phyloP scores from a whole-genome alignment of 1,140 invertebrate genomes.

The Lanistes nyassanus region DNA sequence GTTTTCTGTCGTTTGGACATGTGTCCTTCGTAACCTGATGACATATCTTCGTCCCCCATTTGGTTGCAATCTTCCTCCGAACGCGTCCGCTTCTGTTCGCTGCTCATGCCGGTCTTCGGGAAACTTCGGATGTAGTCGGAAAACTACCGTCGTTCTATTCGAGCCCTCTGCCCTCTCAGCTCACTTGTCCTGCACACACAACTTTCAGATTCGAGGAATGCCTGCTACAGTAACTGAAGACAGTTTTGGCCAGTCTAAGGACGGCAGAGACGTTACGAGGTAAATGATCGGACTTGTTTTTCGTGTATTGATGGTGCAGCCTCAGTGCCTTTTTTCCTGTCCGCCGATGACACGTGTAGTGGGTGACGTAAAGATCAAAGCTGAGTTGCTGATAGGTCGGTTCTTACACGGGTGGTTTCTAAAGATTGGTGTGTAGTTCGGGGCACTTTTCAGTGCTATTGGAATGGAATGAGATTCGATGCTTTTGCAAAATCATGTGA shows the following conservation, averaged over 20 bases:
- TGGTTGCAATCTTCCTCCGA: slow-evolving; percentile 16
- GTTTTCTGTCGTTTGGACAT: slow-evolving; percentile 62
- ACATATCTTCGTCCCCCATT: slow-evolving; percentile 28
- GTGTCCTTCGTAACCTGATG: slow-evolving; percentile 60
- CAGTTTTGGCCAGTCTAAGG: slow-evolving; percentile 35
- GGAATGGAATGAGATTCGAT: too few species aligned
- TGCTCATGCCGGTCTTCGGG: slow-evolving; percentile 20
- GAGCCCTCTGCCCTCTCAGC: neutral
- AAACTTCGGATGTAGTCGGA: slow-evolving; percentile 15
- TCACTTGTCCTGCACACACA: neutral
- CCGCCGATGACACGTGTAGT: neutral
- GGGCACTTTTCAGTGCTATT: too few species aligned
- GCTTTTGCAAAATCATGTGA: too few species aligned
- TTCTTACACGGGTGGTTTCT: neutral
- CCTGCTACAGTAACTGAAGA: slow-evolving; percentile 27
- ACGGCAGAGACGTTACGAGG: slow-evolving; percentile 37
- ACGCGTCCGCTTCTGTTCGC: slow-evolving; percentile 11
- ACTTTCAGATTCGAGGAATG: neutral
- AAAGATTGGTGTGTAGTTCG: too few species aligned
- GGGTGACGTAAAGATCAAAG: neutral
- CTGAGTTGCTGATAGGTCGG: neutral
- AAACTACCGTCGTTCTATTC: neutral
- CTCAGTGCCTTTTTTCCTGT: neutral
- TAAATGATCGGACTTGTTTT: slow-evolving; percentile 12
- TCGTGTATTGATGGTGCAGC: neutral